Evolutionary conservation across 2,113 vertebrate species (phyloP), one percentile per base, ranked within the genome.

Genomic region (Barnardius zonarius): DNA sequence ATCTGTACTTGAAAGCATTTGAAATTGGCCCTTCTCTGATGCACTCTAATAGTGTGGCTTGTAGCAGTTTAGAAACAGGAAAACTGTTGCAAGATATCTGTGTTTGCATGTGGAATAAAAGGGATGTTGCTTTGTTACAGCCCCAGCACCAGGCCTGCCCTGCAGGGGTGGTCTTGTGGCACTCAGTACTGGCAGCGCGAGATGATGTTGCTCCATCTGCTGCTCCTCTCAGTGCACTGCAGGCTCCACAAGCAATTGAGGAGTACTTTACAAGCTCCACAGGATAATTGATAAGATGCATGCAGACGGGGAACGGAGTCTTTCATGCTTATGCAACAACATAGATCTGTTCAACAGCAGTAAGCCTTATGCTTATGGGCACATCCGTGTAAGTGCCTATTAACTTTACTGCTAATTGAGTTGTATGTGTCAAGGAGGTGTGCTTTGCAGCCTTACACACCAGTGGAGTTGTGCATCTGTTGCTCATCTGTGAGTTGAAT

Each of bases 151-250:
- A 44, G 61, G 8, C 6, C 18, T 73, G 48, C 41, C 31, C 0
- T 37, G 66, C 72, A 49, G 88, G 46, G 19, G 6, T 2, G 13
- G 2, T 15, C 15, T 5, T 23, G 59, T 27, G 31, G 69, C 57
- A 44, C 17, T 2, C 25, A 1, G 54, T 31, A 3, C 4, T 52
- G 35, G 76, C 86, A 73, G 79, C 6, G 5, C 43, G 44, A 55
- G 27, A 18, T 69, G 68, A 25, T 67, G 16, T 48, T 89, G 93
- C 96, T 89, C 95, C 82, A 91, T 91, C 95, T 95, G 78, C 87
- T 79, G 95, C 84, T 91, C 30, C 12, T 51, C 35, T 87, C 25
- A 0, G 37, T 1, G 4, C 41, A 82, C 84, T 95, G 92, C 96
- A 91, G 7, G 84, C 55, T 75, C 43, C 25, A 0, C 8, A 1